Evolutionary conservation across 2,888 invertebrate genomes (phyloP), one percentile per base, ranked within the genome.

Genomic region (Lasioglossum pauxillum): DNA sequence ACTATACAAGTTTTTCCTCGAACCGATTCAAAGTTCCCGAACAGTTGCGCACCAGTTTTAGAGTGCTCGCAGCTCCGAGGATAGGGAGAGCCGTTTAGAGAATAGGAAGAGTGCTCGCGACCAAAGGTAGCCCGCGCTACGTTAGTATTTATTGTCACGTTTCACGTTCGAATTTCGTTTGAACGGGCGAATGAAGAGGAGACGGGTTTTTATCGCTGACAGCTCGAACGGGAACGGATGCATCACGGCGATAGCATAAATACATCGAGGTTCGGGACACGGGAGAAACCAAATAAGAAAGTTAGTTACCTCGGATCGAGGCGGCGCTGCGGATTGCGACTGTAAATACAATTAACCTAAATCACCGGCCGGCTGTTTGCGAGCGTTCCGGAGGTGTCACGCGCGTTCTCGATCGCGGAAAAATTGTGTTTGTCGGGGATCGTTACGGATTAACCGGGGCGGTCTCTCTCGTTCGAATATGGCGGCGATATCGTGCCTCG

Each of bases 401-500:
- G 71, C 5, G 12, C n/a, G 72, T 19, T 71, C 64, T 31, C 64
- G 35, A 74, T 75, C 60, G n/a, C 14, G 38, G 60, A 69, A 64
- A 64, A 31, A 64, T 23, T 53, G 23, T 12, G 57, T n/a, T 57
- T n/a, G 57, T 64, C 64, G 64, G 64, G 64, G 64, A 64, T 64
- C 64, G 74, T 84, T 44, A 49, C 69, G 57, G 77, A 85, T 85
- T 14, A n/a, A n/a, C 41, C 53, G 74, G 49, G 49, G 35, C 73
- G 31, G 64, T 31, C 64, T 64, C 64, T 31, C 16, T 5, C 27
- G 60, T 31, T 64, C 7, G 7, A 91, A 84, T 91, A 88, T 88
- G 92, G 91, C 90, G 92, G 90, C 57, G n/a, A 12, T 57, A 83
- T 92, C 89, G 94, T 94, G 93, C 91, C 64, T 64, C 64, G 64